phyloP scores from a whole-genome alignment of 2,888 invertebrate genomes.

The Hedychridium roseum region DNA sequence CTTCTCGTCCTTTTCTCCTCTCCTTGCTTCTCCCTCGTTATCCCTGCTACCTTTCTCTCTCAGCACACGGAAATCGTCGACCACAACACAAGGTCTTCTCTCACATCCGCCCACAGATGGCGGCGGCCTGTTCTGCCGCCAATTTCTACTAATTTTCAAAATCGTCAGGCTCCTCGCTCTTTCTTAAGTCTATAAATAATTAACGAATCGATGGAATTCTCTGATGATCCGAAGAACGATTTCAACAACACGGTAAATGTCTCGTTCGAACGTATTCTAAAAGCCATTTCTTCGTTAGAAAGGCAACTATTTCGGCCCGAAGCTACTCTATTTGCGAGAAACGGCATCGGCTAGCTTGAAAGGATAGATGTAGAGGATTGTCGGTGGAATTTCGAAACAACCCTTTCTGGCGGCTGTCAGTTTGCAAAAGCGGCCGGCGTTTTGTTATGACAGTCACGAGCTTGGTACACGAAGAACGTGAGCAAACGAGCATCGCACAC shows the following conservation, averaged over 20 bases:
- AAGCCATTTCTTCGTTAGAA: too few species aligned
- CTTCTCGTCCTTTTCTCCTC: conserved; percentile 15
- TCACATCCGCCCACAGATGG: conserved; percentile 25
- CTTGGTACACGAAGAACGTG: too few species aligned
- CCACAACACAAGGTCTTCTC: conserved; percentile 8
- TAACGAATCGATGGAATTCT: conserved; percentile 2
- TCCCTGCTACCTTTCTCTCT: not conserved
- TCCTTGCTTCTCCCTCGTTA: not conserved
- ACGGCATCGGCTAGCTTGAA: too few species aligned
- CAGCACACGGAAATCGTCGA: conserved; percentile 27
- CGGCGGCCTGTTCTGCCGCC: conserved; percentile 3
- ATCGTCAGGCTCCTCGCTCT: conserved; percentile 5
- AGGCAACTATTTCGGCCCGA: too few species aligned
- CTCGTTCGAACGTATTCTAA: not conserved
- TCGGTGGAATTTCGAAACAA: too few species aligned
- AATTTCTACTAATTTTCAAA: conserved; percentile 21
- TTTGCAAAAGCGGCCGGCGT: too few species aligned
- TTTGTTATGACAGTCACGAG: too few species aligned
- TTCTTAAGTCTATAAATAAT: too few species aligned
- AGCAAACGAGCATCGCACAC: too few species aligned
- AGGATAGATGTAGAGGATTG: too few species aligned
- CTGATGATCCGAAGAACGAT: not conserved
- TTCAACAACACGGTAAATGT: not conserved
- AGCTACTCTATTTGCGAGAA: too few species aligned
- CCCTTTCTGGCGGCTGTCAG: too few species aligned